Evolutionary conservation across 2,113 vertebrate species (phyloP), one percentile per base, ranked within the genome.

Genomic region (Stictonetta naevosa): DNA sequence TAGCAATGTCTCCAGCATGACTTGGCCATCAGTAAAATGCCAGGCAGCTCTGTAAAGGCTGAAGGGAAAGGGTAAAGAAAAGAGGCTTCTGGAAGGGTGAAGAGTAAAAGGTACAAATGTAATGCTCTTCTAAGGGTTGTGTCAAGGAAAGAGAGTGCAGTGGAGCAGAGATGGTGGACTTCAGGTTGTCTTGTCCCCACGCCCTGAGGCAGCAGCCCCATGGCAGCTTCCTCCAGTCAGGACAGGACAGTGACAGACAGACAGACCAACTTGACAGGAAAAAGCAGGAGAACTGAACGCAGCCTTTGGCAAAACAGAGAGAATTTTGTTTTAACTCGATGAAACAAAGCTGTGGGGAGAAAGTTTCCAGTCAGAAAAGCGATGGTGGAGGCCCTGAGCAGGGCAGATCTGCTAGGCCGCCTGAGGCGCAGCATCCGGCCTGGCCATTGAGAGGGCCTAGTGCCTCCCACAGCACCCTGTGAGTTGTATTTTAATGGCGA

Each of bases 21-120:
- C 50, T 21, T 26, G 58, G 18, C 21, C 8, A 3, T 36, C 0
- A 0, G 38, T 44, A 44, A 26, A 83, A 38, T 6, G 36, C 26
- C n/a, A 40, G 33, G 6, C 46, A 58, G 23, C 29, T 18, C 34
- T 53, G 63, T 17, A n/a, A 64, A 13, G 14, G 18, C 29, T 63
- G 42, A 48, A 28, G 19, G 26, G 48, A 48, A 76, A 83, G 28
- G 38, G 18, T 23, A 58, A 26, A 60, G 58, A 20, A 67, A 75
- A 69, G 53, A 42, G 20, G 46, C 53, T 42, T 26, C 25, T 42
- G 33, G 42, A 60, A 8, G 17, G 60, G 9, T 25, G 16, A 50
- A 4, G 8, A n/a, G 28, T 42, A 53, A 16, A 18, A 36, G 33
- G 29, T 26, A 67, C 6, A 56, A 34, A 50, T 6, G 5, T 6